Evolutionary conservation across 2,888 invertebrate genomes (phyloP).

Genomic region (Odontocerum albicorne): DNA sequence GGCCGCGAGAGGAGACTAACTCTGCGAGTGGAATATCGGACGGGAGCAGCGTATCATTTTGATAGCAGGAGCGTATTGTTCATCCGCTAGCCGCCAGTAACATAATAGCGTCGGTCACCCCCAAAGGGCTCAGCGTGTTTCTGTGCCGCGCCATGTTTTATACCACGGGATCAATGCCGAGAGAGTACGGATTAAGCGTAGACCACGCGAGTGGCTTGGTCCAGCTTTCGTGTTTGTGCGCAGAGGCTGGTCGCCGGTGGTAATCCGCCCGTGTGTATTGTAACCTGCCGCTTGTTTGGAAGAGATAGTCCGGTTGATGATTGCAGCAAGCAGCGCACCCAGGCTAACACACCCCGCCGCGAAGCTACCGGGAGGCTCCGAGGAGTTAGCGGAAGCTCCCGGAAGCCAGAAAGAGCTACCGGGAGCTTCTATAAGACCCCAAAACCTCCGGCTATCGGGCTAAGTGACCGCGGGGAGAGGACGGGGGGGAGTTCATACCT

Average conservation of each 20-base stretch:
- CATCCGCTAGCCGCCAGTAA: too few species aligned
- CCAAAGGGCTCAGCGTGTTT: too few species aligned
- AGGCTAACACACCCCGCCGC: slow-evolving; percentile 33
- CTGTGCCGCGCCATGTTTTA: too few species aligned
- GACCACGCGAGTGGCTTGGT: slow-evolving; percentile 1
- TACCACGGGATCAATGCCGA: background rate
- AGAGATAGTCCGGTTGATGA: slow-evolving; percentile 26
- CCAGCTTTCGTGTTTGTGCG: slow-evolving; percentile 9
- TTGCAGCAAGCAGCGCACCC: slow-evolving; percentile 32
- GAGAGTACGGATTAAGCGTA: slow-evolving; percentile 1
- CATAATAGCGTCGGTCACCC: too few species aligned
- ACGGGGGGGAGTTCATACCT: slow-evolving; percentile 61
- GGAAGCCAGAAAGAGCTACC: slow-evolving; percentile 8
- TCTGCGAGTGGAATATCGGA: too few species aligned
- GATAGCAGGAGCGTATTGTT: too few species aligned
- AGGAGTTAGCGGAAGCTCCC: slow-evolving; percentile 16
- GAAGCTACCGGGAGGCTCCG: slow-evolving; percentile 22
- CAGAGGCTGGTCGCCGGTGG: slow-evolving; percentile 13
- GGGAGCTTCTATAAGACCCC: slow-evolving; percentile 44
- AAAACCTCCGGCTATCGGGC: slow-evolving; percentile 43
- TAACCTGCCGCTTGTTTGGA: slow-evolving; percentile 31
- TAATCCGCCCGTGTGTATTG: slow-evolving; percentile 17
- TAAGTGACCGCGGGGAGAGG: slow-evolving; percentile 44
- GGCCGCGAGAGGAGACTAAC: background rate
- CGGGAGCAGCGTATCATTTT: too few species aligned